Evolutionary conservation across 2,797 vertebrate species (phyloP).

Genomic region (Glyptemys insculpta): DNA sequence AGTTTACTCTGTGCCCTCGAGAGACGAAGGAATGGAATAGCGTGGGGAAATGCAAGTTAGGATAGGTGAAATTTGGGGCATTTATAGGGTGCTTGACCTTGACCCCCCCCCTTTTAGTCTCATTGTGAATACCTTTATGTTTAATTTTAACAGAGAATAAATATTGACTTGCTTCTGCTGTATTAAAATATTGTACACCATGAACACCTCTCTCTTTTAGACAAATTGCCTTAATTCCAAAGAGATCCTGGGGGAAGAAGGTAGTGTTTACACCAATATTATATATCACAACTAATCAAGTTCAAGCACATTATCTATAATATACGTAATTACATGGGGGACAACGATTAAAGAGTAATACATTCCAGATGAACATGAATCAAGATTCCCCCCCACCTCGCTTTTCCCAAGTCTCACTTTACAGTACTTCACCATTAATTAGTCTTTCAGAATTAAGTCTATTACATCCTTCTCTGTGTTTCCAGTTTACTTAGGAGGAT

Average conservation of each 20-base stretch:
- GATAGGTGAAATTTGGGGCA: not conserved
- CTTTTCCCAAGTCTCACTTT: conserved; percentile 16
- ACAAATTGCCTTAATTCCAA: conserved; percentile 64
- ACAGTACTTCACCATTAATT: conserved; percentile 62
- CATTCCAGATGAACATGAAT: conserved; percentile 66
- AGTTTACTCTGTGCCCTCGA: accelerated
- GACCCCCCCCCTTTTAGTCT: not conserved
- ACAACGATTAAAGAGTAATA: conserved; percentile 72
- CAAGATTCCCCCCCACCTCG: conserved; percentile 18
- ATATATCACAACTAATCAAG: conserved; percentile 60
- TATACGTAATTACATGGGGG: conserved; percentile 72
- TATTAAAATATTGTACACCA: conserved; percentile 29
- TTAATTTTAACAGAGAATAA: conserved; percentile 34
- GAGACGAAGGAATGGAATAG: not conserved
- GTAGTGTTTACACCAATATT: conserved; percentile 67
- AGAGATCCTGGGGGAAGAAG: conserved; percentile 60
- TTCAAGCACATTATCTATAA: conserved; percentile 68
- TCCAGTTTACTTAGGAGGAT: conserved; percentile 6
- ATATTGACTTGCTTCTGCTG: conserved; percentile 68
- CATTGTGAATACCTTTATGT: not conserved
- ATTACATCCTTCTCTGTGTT: conserved; percentile 12
- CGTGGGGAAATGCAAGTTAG: not conserved
- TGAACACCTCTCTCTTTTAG: conserved; percentile 43
- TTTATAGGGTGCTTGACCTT: not conserved
- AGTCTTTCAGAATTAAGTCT: conserved; percentile 52